Base-by-base conservation (phyloP, 2,113 vertebrate species). In the Antidorcas marsupialis region DNA sequence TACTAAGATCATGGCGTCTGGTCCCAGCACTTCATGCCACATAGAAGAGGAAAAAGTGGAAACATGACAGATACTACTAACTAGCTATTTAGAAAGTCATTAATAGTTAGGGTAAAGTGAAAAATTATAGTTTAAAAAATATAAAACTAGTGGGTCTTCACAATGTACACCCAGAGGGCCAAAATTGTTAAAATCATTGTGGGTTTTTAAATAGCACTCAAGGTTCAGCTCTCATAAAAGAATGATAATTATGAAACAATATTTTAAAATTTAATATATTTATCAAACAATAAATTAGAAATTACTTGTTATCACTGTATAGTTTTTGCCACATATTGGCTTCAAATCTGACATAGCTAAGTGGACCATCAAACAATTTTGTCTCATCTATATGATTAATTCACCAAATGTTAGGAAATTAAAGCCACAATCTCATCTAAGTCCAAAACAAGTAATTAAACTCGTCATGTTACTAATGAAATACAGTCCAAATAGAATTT, bases 381-480 rank as follows among this genome's bases (percentile, higher is more conserved):
- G 47, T 92, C 93, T 98, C 95, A 87, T 95, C 79, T 94, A 81
- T 94, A 93, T 87, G 83, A 97, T 93, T 97, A 95, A 98, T 81
- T 91, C 81, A 96, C 79, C 62, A 97, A 97, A 97, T 93, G 78
- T 96, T 95, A 94, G 95, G 57, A 98, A 97, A 97, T 97, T 97
- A 97, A 97, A 97, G 86, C 47, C 91, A 94, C 62, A 93, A 60
- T 95, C 83, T 96, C 87, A 94, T 97, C 89, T 89, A 78, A 97
- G 52, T 84, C 71, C 95, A 98, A 98, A 97, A 97, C 50, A 95
- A 95, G 89, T 95, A 97, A 98, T 97, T 95, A 96, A 94, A 87
- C 27, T 94, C 45, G 45, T 96, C 43, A 10, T 91, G 36, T 94
- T 95, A 92, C 82, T 95, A 97, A 96, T 96, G 91, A 94, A 97